Evolutionary conservation across 2,113 vertebrate species (phyloP).

Genomic region (Alethe castanea): DNA sequence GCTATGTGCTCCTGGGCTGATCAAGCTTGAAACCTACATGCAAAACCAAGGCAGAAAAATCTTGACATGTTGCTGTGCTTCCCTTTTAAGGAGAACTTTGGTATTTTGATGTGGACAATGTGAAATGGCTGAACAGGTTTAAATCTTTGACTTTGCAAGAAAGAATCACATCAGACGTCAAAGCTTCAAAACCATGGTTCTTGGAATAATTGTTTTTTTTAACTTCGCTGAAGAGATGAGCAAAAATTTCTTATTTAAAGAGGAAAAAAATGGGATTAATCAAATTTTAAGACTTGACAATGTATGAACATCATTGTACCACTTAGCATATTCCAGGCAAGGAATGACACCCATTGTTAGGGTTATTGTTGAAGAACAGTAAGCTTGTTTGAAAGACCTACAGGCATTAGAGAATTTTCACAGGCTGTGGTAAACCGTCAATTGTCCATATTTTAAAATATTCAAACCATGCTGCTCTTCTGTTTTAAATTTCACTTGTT

Average conservation of each 20-base stretch:
- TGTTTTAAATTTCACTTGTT: background rate
- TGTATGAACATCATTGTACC: rapidly evolving
- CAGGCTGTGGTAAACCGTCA: background rate
- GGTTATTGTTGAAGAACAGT: background rate
- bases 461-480: background rate
- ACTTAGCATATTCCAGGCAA: background rate
- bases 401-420: background rate
- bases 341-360: background rate
- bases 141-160: background rate
- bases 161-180: background rate
- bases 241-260: background rate
- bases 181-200: background rate
- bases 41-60: slow-evolving; percentile 4
- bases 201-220: background rate
- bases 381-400: background rate
- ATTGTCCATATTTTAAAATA: background rate
- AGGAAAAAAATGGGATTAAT: background rate
- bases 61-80: background rate
- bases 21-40: slow-evolving; percentile 25
- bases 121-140: background rate
- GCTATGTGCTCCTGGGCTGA: background rate
- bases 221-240: background rate
- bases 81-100: background rate
- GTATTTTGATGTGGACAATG: background rate
- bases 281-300: background rate